A percentile compares a stretch with the other conserved stretches of the same genome.
These are phyloP conservation scores for Stegodyphus dumicola DNA, from an alignment of 1,140 invertebrate species.

Conservation along the genomic window DNA sequence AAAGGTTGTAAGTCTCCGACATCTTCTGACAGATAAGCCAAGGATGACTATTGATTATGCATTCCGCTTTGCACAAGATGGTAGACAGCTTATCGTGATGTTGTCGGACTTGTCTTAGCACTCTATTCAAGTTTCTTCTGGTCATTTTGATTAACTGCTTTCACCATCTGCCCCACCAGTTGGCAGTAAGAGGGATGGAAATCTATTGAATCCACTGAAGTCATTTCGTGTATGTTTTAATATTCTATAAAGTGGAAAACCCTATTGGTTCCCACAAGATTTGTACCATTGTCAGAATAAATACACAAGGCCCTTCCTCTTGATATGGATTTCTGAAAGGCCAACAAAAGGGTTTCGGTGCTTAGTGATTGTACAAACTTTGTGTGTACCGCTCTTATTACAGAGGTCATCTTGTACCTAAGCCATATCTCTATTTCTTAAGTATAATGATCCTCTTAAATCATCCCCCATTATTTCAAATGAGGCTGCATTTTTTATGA, in stretches of 20 bases:
- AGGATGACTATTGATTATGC: not conserved
- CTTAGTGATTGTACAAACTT: too few relatives aligned
- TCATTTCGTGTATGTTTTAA: not conserved
- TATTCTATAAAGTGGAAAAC: not conserved
- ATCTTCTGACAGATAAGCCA: conserved; percentile 4
- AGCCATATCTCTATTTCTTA: too few relatives aligned
- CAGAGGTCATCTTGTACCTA: too few relatives aligned
- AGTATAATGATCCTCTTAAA: too few relatives aligned
- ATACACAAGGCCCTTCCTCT: not conserved
- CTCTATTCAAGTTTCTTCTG: not conserved
- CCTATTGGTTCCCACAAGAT: not conserved
- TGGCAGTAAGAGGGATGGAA: not conserved
- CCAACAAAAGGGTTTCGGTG: too few relatives aligned
- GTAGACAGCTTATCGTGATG: not conserved
- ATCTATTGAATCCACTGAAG: not conserved
- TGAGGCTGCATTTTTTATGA: too few relatives aligned
- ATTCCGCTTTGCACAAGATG: not conserved
- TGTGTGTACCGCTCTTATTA: too few relatives aligned
- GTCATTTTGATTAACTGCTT: not conserved
- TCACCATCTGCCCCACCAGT: not conserved
- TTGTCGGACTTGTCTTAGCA: not conserved
- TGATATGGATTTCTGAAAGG: not conserved
- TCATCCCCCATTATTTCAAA: too few relatives aligned
- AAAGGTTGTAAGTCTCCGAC: not conserved
- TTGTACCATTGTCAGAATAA: too few relatives aligned